These are phyloP conservation scores for Athalia cordata DNA, from an alignment of 2,888 invertebrate genomes.

Conservation along the genomic window DNA sequence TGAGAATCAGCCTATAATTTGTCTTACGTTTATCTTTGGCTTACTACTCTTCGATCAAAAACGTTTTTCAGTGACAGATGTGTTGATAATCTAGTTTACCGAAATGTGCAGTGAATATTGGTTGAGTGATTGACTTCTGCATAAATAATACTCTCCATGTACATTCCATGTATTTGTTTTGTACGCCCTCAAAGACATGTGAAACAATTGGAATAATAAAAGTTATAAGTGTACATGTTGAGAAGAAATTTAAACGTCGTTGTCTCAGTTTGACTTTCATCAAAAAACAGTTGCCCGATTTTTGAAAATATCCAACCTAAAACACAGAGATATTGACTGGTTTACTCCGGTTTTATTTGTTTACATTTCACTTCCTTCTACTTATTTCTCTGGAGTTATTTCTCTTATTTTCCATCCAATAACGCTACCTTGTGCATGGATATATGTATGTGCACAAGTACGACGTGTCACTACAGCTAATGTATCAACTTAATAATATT, in stretches of 20 bases:
- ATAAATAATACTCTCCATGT: background rate
- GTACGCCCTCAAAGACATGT: background rate
- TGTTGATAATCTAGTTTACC: no score
- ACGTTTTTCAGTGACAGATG: no score
- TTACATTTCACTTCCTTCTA: slow-evolving; percentile 35
- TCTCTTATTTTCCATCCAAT: slow-evolving; percentile 14
- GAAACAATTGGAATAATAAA: background rate
- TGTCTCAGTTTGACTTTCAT: background rate
- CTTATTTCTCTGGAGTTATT: slow-evolving; percentile 23
- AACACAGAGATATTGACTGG: slow-evolving; percentile 16
- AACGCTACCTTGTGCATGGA: background rate
- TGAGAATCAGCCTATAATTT: no score
- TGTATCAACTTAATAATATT: background rate
- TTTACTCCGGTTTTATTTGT: slow-evolving; percentile 45
- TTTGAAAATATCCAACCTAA: slow-evolving; percentile 36
- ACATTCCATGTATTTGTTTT: background rate
- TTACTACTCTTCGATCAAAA: no score
- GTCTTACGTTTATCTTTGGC: no score
- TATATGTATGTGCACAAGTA: no score
- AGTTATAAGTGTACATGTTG: background rate
- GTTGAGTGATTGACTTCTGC: no score
- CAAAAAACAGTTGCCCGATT: background rate
- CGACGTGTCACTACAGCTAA: no score
- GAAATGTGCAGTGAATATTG: no score
- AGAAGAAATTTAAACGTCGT: background rate